Conservation (phyloP, 2,888 invertebrate genomes). For the Drosophila acutilabella region DNA sequence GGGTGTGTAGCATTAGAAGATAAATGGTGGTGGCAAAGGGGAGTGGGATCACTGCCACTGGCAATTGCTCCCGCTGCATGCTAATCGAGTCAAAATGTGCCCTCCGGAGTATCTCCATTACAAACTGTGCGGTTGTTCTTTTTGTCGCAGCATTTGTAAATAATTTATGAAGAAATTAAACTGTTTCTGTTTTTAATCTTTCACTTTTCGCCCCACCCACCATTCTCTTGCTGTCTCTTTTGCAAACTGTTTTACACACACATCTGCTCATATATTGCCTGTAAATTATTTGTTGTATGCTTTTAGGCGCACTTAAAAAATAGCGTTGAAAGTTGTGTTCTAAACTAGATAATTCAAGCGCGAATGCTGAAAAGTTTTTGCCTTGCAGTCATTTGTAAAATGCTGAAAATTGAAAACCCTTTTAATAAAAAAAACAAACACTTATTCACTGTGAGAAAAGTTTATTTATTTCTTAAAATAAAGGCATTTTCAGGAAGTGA, state of each 20-base stretch:
- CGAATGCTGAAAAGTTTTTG: constrained; percentile 25
- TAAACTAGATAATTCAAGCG: constrained; percentile 32
- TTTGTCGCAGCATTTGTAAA: constrained; percentile 55
- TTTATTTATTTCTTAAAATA: too few relatives aligned
- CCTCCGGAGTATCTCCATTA: constrained; percentile 37
- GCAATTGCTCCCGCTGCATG: constrained; percentile 39
- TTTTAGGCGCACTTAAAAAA: constrained; percentile 2
- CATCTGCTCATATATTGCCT: background rate
- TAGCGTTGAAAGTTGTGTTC: background rate
- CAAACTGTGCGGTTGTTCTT: constrained; percentile 34
- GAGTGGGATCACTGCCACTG: background rate
- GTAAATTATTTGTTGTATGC: constrained; percentile 18
- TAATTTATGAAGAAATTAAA: constrained; percentile 71
- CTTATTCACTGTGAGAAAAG: background rate
- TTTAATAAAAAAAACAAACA: constrained; percentile 14
- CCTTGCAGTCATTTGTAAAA: constrained; percentile 20
- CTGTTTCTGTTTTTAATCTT: constrained; percentile 46
- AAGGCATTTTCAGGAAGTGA: too few relatives aligned
- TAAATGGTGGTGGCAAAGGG: background rate
- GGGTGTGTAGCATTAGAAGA: background rate
- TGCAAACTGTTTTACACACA: constrained; percentile 1
- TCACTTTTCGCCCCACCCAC: background rate
- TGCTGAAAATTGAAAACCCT: constrained; percentile 32
- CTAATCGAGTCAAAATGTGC: constrained; percentile 66
- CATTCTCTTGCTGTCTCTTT: background rate